These are phyloP conservation scores for Acrocyrtus sp. DNA, from an alignment of 2,888 invertebrate species.

Conservation along the genomic window DNA sequence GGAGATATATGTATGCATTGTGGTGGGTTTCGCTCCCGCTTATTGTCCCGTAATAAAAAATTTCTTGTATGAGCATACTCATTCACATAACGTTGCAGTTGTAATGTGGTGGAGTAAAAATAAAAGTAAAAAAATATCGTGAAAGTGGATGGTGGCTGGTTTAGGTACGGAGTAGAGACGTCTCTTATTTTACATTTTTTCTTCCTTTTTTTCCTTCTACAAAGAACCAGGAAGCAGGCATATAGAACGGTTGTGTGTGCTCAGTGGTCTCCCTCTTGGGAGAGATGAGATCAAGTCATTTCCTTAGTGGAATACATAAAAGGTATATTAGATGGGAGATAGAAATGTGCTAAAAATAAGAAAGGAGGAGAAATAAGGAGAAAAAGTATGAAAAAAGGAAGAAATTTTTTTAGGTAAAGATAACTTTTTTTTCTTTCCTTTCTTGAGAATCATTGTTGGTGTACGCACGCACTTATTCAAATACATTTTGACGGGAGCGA, in stretches of 20 bases:
- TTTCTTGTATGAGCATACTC: too few species aligned
- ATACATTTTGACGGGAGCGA: background rate
- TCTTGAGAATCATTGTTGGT: background rate
- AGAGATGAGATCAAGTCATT: slow-evolving; percentile 33
- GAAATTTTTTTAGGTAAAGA: too few species aligned
- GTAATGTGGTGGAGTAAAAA: too few species aligned
- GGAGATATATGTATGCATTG: background rate
- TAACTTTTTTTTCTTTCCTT: too few species aligned
- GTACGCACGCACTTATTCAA: background rate
- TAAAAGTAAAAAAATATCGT: too few species aligned
- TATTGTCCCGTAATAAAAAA: background rate
- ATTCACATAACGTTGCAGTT: too few species aligned
- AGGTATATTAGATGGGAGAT: background rate
- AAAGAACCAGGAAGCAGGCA: too few species aligned
- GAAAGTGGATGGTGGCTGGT: background rate
- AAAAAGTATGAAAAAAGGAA: too few species aligned
- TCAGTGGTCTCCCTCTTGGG: background rate
- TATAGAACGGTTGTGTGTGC: too few species aligned
- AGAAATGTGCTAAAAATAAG: background rate
- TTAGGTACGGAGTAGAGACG: background rate
- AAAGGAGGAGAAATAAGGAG: background rate
- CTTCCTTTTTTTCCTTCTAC: too few species aligned
- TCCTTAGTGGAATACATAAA: slow-evolving; percentile 17
- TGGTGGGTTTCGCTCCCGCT: background rate
- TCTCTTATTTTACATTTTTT: background rate